These are phyloP conservation scores for Cyrtodaria siliqua DNA, from an alignment of 2,888 invertebrate genomes.

Conservation along the genomic window DNA sequence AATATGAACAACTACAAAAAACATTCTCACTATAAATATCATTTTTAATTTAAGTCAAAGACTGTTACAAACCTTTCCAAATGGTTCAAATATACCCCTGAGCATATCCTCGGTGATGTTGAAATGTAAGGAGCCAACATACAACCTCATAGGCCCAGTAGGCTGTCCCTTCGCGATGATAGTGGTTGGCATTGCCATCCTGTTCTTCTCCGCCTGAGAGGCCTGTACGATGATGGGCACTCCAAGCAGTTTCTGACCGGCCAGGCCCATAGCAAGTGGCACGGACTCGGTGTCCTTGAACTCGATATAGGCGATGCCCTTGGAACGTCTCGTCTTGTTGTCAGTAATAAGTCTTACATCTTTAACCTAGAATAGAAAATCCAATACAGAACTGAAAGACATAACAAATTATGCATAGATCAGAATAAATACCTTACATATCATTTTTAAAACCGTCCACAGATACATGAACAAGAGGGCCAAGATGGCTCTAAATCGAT, in stretches of 20 bases:
- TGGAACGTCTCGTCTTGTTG: conserved; percentile 99
- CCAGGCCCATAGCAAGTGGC: conserved; percentile 96
- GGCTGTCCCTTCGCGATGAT: conserved; percentile 70
- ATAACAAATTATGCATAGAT: too few species aligned
- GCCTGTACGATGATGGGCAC: conserved; percentile 99
- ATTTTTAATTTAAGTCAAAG: too few species aligned
- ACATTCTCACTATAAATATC: too few species aligned
- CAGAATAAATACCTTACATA: too few species aligned
- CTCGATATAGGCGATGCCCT: conserved; percentile 99
- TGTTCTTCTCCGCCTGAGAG: conserved; percentile 94
- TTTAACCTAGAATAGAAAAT: conserved; percentile 88
- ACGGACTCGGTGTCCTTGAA: conserved; percentile 99
- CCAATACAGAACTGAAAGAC: too few species aligned
- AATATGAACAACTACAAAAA: too few species aligned
- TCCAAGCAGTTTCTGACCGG: conserved; percentile 97
- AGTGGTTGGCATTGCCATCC: conserved; percentile 84
- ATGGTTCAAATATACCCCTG: conserved; percentile 98
- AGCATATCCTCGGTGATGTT: conserved; percentile 99
- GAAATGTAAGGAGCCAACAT: conserved; percentile 99
- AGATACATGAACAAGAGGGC: too few species aligned
- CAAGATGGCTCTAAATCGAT: too few species aligned
- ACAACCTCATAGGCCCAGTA: conserved; percentile 97
- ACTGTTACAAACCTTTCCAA: conserved; percentile 97
- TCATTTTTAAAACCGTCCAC: too few species aligned
- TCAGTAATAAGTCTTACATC: conserved; percentile 99